Percentiles rank a stretch among this genome's conserved stretches.
Conservation (phyloP, 2,113 vertebrate genomes). For the Lucifuga dentata region DNA sequence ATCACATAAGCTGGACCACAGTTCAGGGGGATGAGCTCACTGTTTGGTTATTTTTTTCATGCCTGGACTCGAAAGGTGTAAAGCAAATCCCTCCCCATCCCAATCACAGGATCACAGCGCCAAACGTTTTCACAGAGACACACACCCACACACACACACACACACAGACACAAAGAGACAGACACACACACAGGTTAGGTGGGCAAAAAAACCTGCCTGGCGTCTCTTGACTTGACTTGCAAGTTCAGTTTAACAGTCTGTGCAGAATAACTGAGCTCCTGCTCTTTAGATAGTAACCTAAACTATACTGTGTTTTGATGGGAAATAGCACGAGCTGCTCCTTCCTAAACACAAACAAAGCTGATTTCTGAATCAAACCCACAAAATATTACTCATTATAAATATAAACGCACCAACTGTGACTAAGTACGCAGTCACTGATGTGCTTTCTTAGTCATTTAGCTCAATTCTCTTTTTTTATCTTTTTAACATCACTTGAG, state of each 20-base stretch:
- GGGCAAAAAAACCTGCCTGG: constrained; percentile 65
- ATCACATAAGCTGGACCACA: constrained; percentile 34
- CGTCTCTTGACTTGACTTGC: constrained; percentile 66
- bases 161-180: constrained; percentile 1
- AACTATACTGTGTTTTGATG: too few relatives aligned
- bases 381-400: neutral
- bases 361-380: too few relatives aligned
- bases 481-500: too few relatives aligned
- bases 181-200: constrained; percentile 7
- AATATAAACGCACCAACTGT: neutral
- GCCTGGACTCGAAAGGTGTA: constrained; percentile 62
- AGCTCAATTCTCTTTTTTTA: neutral
- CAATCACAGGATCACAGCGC: constrained; percentile 20
- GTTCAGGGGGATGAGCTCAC: constrained; percentile 54
- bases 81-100: constrained; percentile 35
- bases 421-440: too few relatives aligned
- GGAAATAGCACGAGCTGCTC: too few relatives aligned
- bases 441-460: too few relatives aligned
- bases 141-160: constrained; percentile 8
- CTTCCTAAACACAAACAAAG: too few relatives aligned
- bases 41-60: constrained; percentile 40
- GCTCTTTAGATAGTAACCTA: neutral
- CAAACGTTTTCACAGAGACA: constrained; percentile 18
- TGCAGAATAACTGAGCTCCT: constrained; percentile 7
- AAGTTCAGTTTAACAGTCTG: constrained; percentile 41